Conservation (phyloP, 2,113 vertebrate species). For the Zapus hudsonius region DNA sequence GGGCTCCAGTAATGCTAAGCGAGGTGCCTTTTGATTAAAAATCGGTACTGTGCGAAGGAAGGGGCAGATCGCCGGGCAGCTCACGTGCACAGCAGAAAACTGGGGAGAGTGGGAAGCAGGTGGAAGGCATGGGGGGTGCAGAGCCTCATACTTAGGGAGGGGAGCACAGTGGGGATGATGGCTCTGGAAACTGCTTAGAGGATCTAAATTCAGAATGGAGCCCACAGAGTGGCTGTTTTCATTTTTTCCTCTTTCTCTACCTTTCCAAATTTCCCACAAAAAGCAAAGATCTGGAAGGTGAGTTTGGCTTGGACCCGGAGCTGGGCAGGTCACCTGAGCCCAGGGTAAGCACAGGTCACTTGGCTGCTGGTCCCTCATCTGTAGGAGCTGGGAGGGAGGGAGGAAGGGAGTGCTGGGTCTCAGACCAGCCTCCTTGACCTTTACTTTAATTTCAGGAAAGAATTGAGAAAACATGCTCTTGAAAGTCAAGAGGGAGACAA, state of each 20-base stretch:
- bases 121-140: not conserved
- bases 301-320: not conserved
- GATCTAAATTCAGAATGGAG: conserved; percentile 19
- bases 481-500: conserved; percentile 75
- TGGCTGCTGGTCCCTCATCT: too few relatives aligned
- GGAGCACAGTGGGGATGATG: not conserved
- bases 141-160: not conserved
- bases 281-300: not conserved
- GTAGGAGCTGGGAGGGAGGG: not conserved
- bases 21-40: conserved; percentile 78
- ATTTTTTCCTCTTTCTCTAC: not conserved
- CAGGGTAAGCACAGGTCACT: not conserved
- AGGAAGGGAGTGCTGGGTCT: conserved; percentile 11
- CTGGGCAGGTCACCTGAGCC: not conserved
- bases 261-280: not conserved
- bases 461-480: conserved; percentile 71
- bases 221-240: not conserved
- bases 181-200: not conserved
- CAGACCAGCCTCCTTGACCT: conserved; percentile 73
- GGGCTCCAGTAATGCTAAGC: conserved; percentile 70
- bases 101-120: not conserved
- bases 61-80: not conserved
- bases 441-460: conserved; percentile 79
- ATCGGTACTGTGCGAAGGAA: not conserved
- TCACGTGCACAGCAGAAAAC: not conserved